phyloP scores from a whole-genome alignment of 2,113 vertebrate genomes.

The Plectropomus leopardus region DNA sequence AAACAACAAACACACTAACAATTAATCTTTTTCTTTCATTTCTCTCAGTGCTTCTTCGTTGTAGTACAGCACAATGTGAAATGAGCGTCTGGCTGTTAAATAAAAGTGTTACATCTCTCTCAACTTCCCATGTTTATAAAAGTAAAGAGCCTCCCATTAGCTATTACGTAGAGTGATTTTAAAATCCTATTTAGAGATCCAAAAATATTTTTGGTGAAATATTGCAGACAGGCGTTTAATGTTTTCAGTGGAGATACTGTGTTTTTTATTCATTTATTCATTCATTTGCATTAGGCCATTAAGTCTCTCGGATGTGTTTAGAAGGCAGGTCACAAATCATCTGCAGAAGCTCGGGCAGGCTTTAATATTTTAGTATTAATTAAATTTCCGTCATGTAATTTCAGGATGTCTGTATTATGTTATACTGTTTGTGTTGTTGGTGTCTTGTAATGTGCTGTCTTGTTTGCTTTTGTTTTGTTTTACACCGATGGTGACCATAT shows the following conservation, averaged over 20 bases:
- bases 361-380: constrained; percentile 54
- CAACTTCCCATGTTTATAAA: neutral
- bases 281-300: constrained; percentile 49
- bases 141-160: constrained; percentile 1
- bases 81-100: neutral
- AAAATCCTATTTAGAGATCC: constrained; percentile 36
- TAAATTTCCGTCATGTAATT: constrained; percentile 22
- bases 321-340: constrained; percentile 51
- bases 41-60: neutral
- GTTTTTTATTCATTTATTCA: constrained; percentile 57
- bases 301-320: constrained; percentile 12
- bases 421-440: neutral
- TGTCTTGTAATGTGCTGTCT: neutral
- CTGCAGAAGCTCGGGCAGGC: constrained; percentile 12
- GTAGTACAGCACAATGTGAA: neutral
- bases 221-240: constrained; percentile 25
- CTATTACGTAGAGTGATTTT: neutral
- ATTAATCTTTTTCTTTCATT: neutral
- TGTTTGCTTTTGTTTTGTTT: constrained; percentile 41
- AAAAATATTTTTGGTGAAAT: constrained; percentile 13
- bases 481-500: neutral
- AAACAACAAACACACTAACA: neutral
- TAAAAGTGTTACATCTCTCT: constrained; percentile 27
- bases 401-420: neutral
- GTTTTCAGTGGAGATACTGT: neutral